Evolutionary conservation across 2,888 invertebrate genomes (phyloP).

Genomic region (Leucozona laternaria): DNA sequence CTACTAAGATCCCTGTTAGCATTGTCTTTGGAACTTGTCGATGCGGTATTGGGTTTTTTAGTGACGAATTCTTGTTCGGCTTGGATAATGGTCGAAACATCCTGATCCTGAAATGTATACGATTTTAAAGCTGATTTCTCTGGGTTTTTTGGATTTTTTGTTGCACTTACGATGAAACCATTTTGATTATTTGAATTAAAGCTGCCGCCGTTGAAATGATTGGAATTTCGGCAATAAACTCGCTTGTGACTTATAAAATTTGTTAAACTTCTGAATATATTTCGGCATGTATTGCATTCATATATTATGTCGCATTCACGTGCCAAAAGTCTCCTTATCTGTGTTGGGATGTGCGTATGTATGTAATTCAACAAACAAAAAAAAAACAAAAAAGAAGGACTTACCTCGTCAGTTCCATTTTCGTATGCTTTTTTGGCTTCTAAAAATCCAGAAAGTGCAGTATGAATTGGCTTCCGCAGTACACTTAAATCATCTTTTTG

Average conservation of each 20-base stretch:
- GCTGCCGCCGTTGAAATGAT: slow-evolving; percentile 83
- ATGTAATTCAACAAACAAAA: slow-evolving; percentile 12
- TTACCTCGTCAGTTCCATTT: slow-evolving; percentile 90
- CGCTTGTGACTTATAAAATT: slow-evolving; percentile 96
- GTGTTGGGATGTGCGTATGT: slow-evolving; percentile 61
- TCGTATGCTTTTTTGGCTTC: slow-evolving; percentile 90
- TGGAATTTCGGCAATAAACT: slow-evolving; percentile 89
- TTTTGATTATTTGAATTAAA: slow-evolving; percentile 84
- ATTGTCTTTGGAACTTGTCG: slow-evolving; percentile 76
- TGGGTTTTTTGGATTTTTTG: background rate
- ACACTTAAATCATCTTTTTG: slow-evolving; percentile 85
- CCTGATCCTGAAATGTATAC: slow-evolving; percentile 82
- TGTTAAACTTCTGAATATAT: slow-evolving; percentile 92
- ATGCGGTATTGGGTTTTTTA: slow-evolving; percentile 69
- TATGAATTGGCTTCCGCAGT: slow-evolving; percentile 88
- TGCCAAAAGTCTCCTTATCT: slow-evolving; percentile 90
- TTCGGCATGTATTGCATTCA: slow-evolving; percentile 94
- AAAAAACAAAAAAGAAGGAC: slow-evolving; percentile 62
- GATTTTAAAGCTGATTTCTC: slow-evolving; percentile 26
- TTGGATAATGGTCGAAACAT: slow-evolving; percentile 84
- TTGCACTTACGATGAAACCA: slow-evolving; percentile 80
- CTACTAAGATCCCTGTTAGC: slow-evolving; percentile 85
- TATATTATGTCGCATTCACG: slow-evolving; percentile 95
- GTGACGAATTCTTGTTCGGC: slow-evolving; percentile 84
- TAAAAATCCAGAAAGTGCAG: slow-evolving; percentile 88